A percentile compares a stretch with the other conserved stretches of the same genome.
These are phyloP conservation scores for Dinothrombium tinctorium DNA, from an alignment of 1,140 invertebrate genomes.

Conservation along the genomic window DNA sequence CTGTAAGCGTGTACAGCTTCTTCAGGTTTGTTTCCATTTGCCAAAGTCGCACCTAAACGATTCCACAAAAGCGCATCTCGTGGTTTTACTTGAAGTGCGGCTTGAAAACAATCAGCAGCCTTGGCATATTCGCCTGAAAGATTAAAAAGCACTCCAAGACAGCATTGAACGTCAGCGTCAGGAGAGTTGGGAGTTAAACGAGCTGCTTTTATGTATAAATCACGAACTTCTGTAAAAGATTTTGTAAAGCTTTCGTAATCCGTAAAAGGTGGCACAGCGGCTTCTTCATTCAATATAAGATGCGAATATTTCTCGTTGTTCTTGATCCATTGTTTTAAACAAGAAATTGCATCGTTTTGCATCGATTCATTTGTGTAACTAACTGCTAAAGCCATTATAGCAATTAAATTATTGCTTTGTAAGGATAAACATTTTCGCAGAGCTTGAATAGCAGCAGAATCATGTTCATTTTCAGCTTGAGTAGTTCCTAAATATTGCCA, in stretches of 20 bases:
- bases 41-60: constrained; percentile 79
- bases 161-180: constrained; percentile 86
- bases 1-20: constrained; percentile 91
- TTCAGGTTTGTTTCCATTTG: constrained; percentile 77
- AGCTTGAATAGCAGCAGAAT: constrained; percentile 26
- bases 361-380: constrained; percentile 78
- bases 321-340: constrained; percentile 47
- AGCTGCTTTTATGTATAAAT: constrained; percentile 62
- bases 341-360: constrained; percentile 28
- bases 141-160: constrained; percentile 84
- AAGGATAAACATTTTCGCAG: constrained; percentile 44
- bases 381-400: constrained; percentile 68
- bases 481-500: constrained; percentile 40
- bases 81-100: constrained; percentile 55
- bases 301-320: constrained; percentile 51
- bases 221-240: constrained; percentile 32
- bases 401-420: constrained; percentile 51
- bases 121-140: constrained; percentile 79
- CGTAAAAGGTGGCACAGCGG: too few species aligned
- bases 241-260: too few species aligned
- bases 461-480: constrained; percentile 77
- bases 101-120: constrained; percentile 81
- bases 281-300: background rate
- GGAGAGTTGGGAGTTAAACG: constrained; percentile 44
- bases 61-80: constrained; percentile 93